phyloP scores from a whole-genome alignment of 2,888 invertebrate genomes.

The Ectobius pallidus region DNA sequence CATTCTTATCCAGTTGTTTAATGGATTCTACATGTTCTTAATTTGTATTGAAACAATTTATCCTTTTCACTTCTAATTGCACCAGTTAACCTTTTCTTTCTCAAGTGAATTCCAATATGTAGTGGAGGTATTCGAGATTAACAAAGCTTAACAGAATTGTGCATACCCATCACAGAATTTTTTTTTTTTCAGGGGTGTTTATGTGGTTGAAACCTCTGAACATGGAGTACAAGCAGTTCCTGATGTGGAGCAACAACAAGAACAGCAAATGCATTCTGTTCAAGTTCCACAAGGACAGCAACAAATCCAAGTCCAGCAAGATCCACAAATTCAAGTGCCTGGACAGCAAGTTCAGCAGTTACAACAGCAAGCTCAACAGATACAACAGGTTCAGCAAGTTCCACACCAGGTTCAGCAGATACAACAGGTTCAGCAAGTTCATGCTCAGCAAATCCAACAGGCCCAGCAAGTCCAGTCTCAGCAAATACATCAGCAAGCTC shows the following conservation, averaged over 20 bases:
- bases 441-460: neutral
- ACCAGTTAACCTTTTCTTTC: no score
- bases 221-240: neutral
- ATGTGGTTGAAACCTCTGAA: slow-evolving; percentile 21
- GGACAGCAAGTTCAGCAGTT: neutral
- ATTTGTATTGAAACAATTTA: no score
- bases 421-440: neutral
- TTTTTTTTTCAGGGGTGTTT: slow-evolving; percentile 19
- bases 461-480: neutral
- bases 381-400: neutral
- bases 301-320: slow-evolving; percentile 13
- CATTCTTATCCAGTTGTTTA: no score
- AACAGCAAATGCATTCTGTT: slow-evolving; percentile 2
- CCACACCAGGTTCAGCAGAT: neutral
- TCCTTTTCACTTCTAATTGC: no score
- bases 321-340: slow-evolving; percentile 11
- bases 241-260: neutral
- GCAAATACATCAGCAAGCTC: neutral
- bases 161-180: no score
- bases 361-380: neutral
- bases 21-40: no score
- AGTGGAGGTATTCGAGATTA: no score
- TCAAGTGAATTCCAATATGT: no score
- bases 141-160: no score
- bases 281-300: no score